These are phyloP conservation scores for Diprion similis DNA, from an alignment of 1,140 invertebrate genomes.

Conservation along the genomic window DNA sequence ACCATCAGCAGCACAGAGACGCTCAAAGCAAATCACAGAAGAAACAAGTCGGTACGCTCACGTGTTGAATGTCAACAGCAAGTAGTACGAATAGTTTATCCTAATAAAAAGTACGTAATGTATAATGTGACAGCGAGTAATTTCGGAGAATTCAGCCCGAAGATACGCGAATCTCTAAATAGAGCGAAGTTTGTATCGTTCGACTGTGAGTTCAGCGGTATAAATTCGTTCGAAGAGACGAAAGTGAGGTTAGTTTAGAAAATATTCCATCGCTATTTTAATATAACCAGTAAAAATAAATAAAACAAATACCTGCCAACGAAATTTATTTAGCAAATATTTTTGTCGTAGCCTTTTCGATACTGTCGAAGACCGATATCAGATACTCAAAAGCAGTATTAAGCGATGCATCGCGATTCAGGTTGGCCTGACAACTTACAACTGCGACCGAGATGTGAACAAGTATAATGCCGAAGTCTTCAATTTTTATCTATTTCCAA, in stretches of 20 bases:
- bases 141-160: conserved; percentile 59
- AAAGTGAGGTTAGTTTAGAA: conserved; percentile 61
- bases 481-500: conserved; percentile 75
- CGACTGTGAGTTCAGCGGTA: conserved; percentile 73
- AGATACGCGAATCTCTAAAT: conserved; percentile 60
- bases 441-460: conserved; percentile 62
- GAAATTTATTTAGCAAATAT: conserved; percentile 20
- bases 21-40: too few species aligned
- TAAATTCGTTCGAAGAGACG: conserved; percentile 58
- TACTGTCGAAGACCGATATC: conserved; percentile 67
- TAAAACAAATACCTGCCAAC: background rate
- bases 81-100: too few species aligned
- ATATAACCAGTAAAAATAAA: too few species aligned
- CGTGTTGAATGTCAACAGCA: too few species aligned
- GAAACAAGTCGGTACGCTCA: too few species aligned
- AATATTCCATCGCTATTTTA: too few species aligned
- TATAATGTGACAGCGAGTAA: conserved; percentile 63
- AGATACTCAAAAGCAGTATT: conserved; percentile 64
- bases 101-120: conserved; percentile 38
- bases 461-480: conserved; percentile 67
- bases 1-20: too few species aligned
- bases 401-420: conserved; percentile 69
- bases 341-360: conserved; percentile 74
- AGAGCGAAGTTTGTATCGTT: conserved; percentile 67
- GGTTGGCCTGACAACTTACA: conserved; percentile 69